Conservation (phyloP, 2,888 invertebrate genomes). For the Watsonalla binaria region DNA sequence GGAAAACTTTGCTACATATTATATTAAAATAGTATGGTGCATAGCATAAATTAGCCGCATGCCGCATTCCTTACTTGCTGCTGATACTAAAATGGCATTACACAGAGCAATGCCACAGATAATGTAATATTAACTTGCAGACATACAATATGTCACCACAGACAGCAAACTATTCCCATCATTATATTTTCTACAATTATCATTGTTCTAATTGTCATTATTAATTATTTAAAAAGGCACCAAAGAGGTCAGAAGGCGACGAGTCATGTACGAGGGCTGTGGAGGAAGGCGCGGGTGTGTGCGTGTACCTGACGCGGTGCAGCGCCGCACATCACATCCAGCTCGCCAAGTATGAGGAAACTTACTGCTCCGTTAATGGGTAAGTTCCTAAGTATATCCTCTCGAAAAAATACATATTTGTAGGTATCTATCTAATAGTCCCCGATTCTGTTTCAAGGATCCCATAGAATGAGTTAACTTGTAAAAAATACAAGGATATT, state of each 20-base stretch:
- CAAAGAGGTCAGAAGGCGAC: slow-evolving; percentile 31
- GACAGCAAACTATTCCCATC: no score
- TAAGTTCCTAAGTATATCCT: slow-evolving; percentile 20
- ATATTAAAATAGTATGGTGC: no score
- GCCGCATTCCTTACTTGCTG: no score
- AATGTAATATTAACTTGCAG: no score
- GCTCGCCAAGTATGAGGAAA: slow-evolving; percentile 35
- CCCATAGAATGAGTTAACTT: no score
- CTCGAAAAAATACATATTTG: not conserved
- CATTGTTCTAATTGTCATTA: not conserved
- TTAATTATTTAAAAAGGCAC: slow-evolving; percentile 23
- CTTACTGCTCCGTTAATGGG: slow-evolving; percentile 53
- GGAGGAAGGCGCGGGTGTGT: slow-evolving; percentile 39
- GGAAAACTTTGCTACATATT: no score
- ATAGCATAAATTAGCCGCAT: no score
- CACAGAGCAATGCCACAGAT: no score
- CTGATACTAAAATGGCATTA: no score
- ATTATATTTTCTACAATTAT: not conserved
- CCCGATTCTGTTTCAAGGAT: not conserved
- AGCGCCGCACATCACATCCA: slow-evolving; percentile 38
- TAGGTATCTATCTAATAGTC: not conserved
- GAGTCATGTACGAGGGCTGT: slow-evolving; percentile 32
- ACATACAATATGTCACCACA: no score
- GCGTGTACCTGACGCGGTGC: slow-evolving; percentile 62
- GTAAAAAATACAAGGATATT: not conserved